Conservation (phyloP, 1,140 invertebrate species). For the Holcopasites calliopsidis region DNA sequence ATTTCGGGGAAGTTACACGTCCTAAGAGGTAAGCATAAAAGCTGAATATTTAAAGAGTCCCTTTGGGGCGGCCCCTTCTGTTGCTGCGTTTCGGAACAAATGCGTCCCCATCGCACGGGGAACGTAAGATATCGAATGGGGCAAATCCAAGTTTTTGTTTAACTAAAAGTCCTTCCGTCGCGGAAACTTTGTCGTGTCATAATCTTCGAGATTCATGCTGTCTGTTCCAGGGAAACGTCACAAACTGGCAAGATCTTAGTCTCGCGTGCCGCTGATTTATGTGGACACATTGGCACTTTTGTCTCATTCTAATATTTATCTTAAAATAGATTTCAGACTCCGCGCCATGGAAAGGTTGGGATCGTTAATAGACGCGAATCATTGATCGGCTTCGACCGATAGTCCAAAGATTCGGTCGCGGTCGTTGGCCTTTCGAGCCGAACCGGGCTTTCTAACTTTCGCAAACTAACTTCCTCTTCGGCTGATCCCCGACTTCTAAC, state of each 20-base stretch:
- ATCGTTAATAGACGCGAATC: background rate
- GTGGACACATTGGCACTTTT: too few relatives aligned
- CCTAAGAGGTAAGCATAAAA: too few relatives aligned
- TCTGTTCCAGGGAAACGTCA: background rate
- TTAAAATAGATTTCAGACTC: too few relatives aligned
- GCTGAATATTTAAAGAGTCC: constrained; percentile 23
- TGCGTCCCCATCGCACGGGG: background rate
- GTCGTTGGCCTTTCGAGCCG: background rate
- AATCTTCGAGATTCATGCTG: constrained; percentile 32
- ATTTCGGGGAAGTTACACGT: too few relatives aligned
- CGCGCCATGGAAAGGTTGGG: background rate
- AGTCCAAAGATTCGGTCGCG: background rate
- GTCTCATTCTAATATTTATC: too few relatives aligned
- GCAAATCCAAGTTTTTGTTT: constrained; percentile 9
- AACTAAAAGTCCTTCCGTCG: constrained; percentile 22
- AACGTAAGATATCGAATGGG: constrained; percentile 17
- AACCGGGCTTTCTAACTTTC: background rate
- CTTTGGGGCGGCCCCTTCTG: background rate
- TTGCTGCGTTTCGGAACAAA: constrained; percentile 5
- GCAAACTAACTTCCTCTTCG: background rate
- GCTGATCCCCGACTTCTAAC: background rate
- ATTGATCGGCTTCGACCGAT: background rate
- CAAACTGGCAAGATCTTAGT: background rate
- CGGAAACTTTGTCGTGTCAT: background rate
- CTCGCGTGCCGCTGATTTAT: background rate